A percentile compares a stretch with the other conserved stretches of the same genome.
Evolutionary conservation across 2,113 vertebrate genomes (phyloP).

Genomic region (Periophthalmus modestus): DNA sequence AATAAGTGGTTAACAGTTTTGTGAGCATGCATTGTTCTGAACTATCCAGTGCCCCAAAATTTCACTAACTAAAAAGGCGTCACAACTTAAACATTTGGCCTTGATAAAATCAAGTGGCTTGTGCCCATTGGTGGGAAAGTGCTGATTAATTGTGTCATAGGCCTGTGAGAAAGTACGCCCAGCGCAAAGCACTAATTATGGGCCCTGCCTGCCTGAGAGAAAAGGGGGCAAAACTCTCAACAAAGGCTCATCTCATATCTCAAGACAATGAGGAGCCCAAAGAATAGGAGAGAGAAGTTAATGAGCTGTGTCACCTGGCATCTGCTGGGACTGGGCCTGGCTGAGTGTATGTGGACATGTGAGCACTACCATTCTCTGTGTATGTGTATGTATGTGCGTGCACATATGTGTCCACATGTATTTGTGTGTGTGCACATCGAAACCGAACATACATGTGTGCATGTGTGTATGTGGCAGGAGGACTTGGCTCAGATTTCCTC

Average conservation of each 20-base stretch:
- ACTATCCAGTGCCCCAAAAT: constrained; percentile 17
- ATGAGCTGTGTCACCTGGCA: constrained; percentile 83
- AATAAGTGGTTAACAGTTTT: background rate
- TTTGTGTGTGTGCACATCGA: constrained; percentile 16
- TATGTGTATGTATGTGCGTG: constrained; percentile 25
- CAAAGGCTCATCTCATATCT: constrained; percentile 85
- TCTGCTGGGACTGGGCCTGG: constrained; percentile 62
- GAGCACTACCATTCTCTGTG: constrained; percentile 8
- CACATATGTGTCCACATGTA: constrained; percentile 7
- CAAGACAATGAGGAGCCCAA: constrained; percentile 79
- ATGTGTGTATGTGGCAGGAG: constrained; percentile 19
- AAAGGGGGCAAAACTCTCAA: constrained; percentile 77
- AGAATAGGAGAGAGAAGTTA: constrained; percentile 78
- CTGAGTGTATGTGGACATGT: constrained; percentile 31
- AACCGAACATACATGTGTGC: background rate
- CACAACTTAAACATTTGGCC: constrained; percentile 68
- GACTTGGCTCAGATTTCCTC: constrained; percentile 10
- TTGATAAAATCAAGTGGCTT: constrained; percentile 74
- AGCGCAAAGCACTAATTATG: constrained; percentile 82
- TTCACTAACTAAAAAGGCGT: constrained; percentile 38
- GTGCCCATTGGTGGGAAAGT: constrained; percentile 82
- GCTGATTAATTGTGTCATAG: constrained; percentile 84
- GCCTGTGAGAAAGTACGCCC: constrained; percentile 85
- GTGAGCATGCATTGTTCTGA: constrained; percentile 12
- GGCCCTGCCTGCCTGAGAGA: constrained; percentile 68